Evolutionary conservation across 2,113 vertebrate species (phyloP), one percentile per base, ranked within the genome.

Genomic region (Rhagologus leucostigma): DNA sequence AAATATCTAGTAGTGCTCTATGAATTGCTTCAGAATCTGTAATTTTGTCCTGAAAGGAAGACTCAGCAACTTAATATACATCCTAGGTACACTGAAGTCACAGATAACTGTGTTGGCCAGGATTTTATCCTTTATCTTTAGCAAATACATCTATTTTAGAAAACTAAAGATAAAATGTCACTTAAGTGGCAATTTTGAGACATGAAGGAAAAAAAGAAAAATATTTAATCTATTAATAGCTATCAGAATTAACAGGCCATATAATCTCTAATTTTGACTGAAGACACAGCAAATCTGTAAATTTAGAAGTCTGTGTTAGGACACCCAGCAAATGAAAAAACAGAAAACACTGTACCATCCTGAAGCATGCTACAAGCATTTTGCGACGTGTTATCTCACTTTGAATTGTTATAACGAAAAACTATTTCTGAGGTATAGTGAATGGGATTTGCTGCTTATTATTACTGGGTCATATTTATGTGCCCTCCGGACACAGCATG

Each of bases 361-460:
- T 83, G 69, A 76, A 86, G 79, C 79, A 42, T 29, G 75, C 85
- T 80, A 57, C 27, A 59, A 75, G 94, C 83, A 46, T 79, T 90
- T 93, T 77, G 35, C 26, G 26, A 70, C 59, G 86, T 90, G 37
- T 84, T 93, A 93, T 53, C 46, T 88, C 67, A 57, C 19, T 42
- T 39, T 67, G 85, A 86, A 77, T 92, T 95, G 91, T 80, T 88
- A 88, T 62, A 50, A 69, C 77, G 75, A 80, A 93, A 69, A 94
- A 21, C 22, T 65, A 30, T 87, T 87, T 87, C 70, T 68, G 37
- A 86, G 42, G 21, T 49, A 49, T 8, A 85, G 32, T 16, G 57
- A 88, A 73, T n/a, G 35, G 90, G 22, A 71, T 86, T 80, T 88
- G 17, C 44, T 87, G 42, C 53, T 93, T 92, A 84, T 74, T 92